A percentile compares a stretch with the other conserved stretches of the same genome.
Evolutionary conservation across 2,888 invertebrate species (phyloP).

Genomic region (Tetragonula carbonaria): DNA sequence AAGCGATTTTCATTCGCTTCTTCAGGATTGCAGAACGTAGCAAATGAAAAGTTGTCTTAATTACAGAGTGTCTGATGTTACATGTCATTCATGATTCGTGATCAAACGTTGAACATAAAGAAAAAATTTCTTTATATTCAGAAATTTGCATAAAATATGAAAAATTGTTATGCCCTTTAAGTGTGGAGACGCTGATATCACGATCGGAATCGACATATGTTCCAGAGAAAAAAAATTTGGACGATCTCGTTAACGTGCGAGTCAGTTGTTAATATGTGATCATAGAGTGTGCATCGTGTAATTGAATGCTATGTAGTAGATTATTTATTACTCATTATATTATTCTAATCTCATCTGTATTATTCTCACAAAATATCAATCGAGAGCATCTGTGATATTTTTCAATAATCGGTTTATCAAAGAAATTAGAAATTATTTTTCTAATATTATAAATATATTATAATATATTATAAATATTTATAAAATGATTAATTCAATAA

Average conservation of each 20-base stretch:
- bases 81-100: neutral
- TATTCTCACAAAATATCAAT: neutral
- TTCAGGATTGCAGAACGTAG: constrained; percentile 10
- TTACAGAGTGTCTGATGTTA: neutral
- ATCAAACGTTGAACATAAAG: neutral
- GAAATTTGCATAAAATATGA: neutral
- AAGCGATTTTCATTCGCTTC: constrained; percentile 20
- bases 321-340: too few relatives aligned
- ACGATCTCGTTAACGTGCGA: too few relatives aligned
- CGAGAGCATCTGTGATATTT: neutral
- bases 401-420: neutral
- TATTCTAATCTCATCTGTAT: too few relatives aligned
- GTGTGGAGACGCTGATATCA: too few relatives aligned
- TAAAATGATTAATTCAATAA: too few relatives aligned
- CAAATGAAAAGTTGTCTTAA: constrained; percentile 8
- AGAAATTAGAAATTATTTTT: neutral
- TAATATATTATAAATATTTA: too few relatives aligned
- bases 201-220: too few relatives aligned
- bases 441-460: neutral
- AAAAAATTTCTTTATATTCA: neutral
- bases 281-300: too few relatives aligned
- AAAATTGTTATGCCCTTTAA: too few relatives aligned
- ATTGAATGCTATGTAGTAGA: too few relatives aligned
- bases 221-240: too few relatives aligned
- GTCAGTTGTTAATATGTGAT: too few relatives aligned